phyloP scores from a whole-genome alignment of 2,888 invertebrate species.

The Therioaphis trifolii region DNA sequence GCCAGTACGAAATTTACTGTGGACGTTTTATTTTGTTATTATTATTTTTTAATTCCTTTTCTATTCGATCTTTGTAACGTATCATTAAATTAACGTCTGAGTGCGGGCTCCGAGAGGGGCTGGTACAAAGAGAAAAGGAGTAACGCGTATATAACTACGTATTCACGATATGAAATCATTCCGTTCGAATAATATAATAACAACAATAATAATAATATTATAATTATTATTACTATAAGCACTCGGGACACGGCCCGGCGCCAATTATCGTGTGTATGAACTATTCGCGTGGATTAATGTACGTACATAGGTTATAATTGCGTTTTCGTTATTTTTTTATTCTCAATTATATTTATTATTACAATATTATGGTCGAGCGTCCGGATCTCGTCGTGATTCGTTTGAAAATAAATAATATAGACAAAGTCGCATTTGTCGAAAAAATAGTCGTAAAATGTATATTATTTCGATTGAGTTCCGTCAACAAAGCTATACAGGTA shows the following conservation, averaged over 20 bases:
- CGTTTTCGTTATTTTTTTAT: slow-evolving; percentile 8
- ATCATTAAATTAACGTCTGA: slow-evolving; percentile 51
- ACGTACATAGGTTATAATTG: neutral
- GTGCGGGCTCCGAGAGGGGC: neutral
- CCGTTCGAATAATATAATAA: neutral
- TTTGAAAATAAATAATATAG: neutral
- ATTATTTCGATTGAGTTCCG: neutral
- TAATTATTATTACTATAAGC: neutral
- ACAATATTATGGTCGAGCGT: neutral
- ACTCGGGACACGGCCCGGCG: neutral
- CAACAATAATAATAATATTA: slow-evolving; percentile 9
- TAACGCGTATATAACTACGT: neutral
- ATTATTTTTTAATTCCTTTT: neutral
- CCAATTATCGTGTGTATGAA: slow-evolving; percentile 12
- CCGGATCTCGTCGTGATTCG: slow-evolving; percentile 34
- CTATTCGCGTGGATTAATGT: neutral
- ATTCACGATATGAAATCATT: slow-evolving; percentile 15
- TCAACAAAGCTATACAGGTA: too few relatives aligned
- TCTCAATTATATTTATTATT: slow-evolving; percentile 31
- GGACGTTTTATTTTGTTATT: slow-evolving; percentile 8
- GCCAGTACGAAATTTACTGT: slow-evolving; percentile 13
- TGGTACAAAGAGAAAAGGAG: slow-evolving; percentile 9
- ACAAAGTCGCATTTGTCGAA: neutral
- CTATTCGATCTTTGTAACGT: slow-evolving; percentile 34
- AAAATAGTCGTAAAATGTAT: neutral